Evolutionary conservation across 2,888 invertebrate species (phyloP).

Genomic region (Cyclophora punctaria): DNA sequence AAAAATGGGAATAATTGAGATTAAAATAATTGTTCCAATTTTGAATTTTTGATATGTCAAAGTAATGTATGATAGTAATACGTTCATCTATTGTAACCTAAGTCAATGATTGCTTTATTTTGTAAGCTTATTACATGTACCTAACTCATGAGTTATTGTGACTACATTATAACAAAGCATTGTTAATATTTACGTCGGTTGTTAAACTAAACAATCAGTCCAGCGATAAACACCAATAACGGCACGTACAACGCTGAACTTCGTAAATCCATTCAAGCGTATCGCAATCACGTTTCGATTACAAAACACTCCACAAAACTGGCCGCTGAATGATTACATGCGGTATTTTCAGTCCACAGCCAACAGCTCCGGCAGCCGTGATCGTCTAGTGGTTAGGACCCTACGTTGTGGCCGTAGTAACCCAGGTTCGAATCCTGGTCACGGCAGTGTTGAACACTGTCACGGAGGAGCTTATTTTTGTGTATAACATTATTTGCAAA

Average conservation of each 20-base stretch:
- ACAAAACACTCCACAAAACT: conserved; percentile 1
- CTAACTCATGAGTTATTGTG: too few relatives aligned
- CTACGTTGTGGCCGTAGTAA: conserved; percentile 86
- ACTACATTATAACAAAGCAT: too few relatives aligned
- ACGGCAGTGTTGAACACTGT: conserved; percentile 60
- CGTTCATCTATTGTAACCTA: too few relatives aligned
- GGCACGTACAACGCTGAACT: neutral
- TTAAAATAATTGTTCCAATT: too few relatives aligned
- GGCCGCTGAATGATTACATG: conserved; percentile 1
- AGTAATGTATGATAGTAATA: too few relatives aligned
- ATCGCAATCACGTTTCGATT: neutral
- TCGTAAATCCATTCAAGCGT: conserved; percentile 11
- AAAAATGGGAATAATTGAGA: too few relatives aligned
- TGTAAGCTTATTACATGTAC: too few relatives aligned
- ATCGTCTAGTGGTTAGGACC: conserved; percentile 83
- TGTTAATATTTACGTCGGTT: too few relatives aligned
- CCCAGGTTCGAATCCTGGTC: conserved; percentile 82
- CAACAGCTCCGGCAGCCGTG: conserved; percentile 54
- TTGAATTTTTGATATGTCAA: too few relatives aligned
- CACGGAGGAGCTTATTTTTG: conserved; percentile 25
- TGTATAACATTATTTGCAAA: neutral
- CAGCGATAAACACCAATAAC: too few relatives aligned
- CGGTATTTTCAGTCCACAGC: conserved; percentile 2
- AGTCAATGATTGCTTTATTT: too few relatives aligned
- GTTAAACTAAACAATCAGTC: too few relatives aligned